Conservation (phyloP, 1,140 invertebrate genomes). For the Lysiphlebus fabarum region DNA sequence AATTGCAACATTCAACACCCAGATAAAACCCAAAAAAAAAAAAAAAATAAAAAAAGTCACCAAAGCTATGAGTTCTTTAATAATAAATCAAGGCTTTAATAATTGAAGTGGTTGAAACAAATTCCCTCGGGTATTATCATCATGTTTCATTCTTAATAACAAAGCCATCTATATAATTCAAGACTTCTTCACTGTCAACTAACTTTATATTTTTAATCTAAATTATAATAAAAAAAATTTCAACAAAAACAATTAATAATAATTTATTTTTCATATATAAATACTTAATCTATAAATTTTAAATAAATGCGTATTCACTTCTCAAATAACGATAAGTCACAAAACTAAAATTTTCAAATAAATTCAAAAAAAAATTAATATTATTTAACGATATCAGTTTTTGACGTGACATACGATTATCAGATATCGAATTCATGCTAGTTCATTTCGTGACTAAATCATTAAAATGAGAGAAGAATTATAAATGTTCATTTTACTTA, state of each 20-base stretch:
- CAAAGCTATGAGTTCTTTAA: constrained; percentile 35
- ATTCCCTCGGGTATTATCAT: constrained; percentile 50
- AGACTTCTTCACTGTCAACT: not conserved
- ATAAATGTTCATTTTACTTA: not conserved
- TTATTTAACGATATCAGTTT: constrained; percentile 25
- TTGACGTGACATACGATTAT: constrained; percentile 28
- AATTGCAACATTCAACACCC: too few species aligned
- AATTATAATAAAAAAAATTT: not conserved
- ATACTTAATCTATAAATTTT: too few species aligned
- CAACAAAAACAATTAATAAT: not conserved
- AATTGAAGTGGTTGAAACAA: constrained; percentile 44
- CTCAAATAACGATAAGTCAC: too few species aligned
- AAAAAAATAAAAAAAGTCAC: constrained; percentile 6
- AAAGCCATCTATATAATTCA: not conserved
- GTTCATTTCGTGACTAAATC: constrained; percentile 27
- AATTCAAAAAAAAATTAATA: constrained; percentile 23
- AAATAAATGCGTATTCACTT: too few species aligned
- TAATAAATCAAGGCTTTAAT: constrained; percentile 43
- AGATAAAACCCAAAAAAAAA: too few species aligned
- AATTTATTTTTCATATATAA: too few species aligned
- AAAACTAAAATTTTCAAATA: not conserved
- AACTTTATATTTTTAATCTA: too few species aligned
- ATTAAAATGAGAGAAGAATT: not conserved
- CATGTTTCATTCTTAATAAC: constrained; percentile 48
- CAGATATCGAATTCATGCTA: constrained; percentile 28